These are phyloP conservation scores for Eulemur rufifrons DNA, from an alignment of 2,113 vertebrate species.

Conservation along the genomic window DNA sequence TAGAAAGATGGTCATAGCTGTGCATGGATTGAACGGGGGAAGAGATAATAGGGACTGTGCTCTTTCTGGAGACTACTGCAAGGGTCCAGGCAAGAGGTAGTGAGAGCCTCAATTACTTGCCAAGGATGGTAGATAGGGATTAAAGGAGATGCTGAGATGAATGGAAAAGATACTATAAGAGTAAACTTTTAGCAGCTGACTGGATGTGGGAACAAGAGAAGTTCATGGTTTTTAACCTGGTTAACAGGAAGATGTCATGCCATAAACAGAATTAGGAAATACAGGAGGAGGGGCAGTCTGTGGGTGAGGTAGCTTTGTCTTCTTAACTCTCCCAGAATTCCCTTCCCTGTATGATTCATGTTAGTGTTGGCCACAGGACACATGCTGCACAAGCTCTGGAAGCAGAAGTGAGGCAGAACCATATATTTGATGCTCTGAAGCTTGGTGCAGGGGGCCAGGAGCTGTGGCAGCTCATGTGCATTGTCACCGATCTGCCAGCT, in stretches of 20 bases:
- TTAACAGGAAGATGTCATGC: not conserved
- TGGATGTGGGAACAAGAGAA: not conserved
- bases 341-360: not conserved
- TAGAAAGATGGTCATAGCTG: slow-evolving; percentile 15
- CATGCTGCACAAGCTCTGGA: not conserved
- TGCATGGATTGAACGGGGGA: not conserved
- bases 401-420: not conserved
- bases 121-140: not conserved
- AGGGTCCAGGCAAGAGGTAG: not conserved
- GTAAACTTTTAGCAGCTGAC: not conserved
- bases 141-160: not conserved
- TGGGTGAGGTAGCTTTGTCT: not conserved
- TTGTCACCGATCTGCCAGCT: not conserved
- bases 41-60: not conserved
- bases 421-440: not conserved
- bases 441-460: not conserved
- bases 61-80: not conserved
- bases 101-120: not conserved
- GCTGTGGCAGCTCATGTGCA: rapidly evolving
- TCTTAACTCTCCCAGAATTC: not conserved
- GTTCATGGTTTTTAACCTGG: not conserved
- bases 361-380: not conserved
- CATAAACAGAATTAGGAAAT: not conserved
- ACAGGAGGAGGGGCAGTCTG: not conserved
- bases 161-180: not conserved